Percentiles rank a stretch among this genome's conserved stretches.
These are phyloP conservation scores for Apodemus sylvaticus DNA, from an alignment of 2,113 vertebrate species.

Conservation along the genomic window DNA sequence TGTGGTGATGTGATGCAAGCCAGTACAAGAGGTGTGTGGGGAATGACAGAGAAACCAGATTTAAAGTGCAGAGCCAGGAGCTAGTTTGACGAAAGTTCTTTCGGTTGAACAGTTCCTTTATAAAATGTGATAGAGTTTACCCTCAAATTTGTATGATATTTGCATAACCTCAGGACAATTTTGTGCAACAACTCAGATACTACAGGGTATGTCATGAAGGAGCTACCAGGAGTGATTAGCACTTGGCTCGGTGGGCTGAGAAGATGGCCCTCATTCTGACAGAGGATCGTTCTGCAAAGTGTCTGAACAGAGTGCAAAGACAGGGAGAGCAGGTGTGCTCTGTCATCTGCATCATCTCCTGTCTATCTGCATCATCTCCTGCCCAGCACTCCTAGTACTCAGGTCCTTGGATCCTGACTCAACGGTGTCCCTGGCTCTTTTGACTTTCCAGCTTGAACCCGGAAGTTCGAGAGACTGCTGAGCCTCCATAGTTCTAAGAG, in stretches of 20 bases:
- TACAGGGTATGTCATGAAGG: not conserved
- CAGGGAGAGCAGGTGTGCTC: not conserved
- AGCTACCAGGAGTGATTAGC: not conserved
- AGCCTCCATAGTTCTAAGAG: not conserved
- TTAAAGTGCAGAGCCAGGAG: not conserved
- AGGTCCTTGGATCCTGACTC: not conserved
- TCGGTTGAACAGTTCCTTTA: not conserved
- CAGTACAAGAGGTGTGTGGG: not conserved
- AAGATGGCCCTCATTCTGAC: not conserved
- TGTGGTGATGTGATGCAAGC: not conserved
- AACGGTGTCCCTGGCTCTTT: not conserved
- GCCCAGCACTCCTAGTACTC: not conserved
- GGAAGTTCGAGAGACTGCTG: not conserved
- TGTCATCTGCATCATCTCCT: not conserved
- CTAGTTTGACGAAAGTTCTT: slow-evolving; percentile 6
- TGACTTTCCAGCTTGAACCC: not conserved
- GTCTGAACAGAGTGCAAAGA: not conserved
- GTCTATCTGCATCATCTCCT: not conserved
- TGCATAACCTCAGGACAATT: not conserved
- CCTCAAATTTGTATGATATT: not conserved
- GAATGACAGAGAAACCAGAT: not conserved
- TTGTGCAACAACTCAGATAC: not conserved
- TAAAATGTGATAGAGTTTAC: not conserved
- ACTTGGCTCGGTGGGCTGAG: not conserved
- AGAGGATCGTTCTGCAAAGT: too few species aligned